Conservation (phyloP, 2,888 invertebrate species). For the Eupithecia centaureata region DNA sequence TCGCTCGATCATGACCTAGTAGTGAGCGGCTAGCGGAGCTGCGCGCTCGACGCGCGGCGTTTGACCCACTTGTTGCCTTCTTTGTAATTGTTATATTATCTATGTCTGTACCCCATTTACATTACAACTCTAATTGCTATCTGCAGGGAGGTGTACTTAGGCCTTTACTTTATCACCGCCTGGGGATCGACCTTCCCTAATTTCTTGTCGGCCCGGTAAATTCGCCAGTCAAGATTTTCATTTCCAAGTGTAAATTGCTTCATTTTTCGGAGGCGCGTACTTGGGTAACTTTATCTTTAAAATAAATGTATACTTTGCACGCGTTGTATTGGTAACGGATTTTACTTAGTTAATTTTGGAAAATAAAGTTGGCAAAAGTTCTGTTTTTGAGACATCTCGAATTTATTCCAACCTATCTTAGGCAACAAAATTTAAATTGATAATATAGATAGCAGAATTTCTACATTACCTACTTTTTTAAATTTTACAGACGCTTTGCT, state of each 20-base stretch:
- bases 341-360: neutral
- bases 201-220: constrained; percentile 52
- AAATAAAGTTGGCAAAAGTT: neutral
- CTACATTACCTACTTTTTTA: too few relatives aligned
- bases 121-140: constrained; percentile 70
- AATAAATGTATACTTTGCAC: neutral
- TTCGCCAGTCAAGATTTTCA: constrained; percentile 41
- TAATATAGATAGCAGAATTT: too few relatives aligned
- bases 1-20: constrained; percentile 75
- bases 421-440: too few relatives aligned
- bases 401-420: too few relatives aligned
- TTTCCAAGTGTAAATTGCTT: constrained; percentile 29
- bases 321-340: neutral
- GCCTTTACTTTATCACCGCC: constrained; percentile 58
- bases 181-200: constrained; percentile 58
- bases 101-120: constrained; percentile 74
- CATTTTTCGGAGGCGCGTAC: constrained; percentile 10
- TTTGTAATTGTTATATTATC: constrained; percentile 28
- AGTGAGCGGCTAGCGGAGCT: constrained; percentile 44
- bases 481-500: too few relatives aligned
- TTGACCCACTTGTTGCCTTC: constrained; percentile 82
- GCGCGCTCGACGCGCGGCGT: constrained; percentile 39
- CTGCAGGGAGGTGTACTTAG: constrained; percentile 55
- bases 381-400: neutral
- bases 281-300: constrained; percentile 1